These are phyloP conservation scores for Eupithecia subfuscata DNA, from an alignment of 2,888 invertebrate genomes.

Conservation along the genomic window DNA sequence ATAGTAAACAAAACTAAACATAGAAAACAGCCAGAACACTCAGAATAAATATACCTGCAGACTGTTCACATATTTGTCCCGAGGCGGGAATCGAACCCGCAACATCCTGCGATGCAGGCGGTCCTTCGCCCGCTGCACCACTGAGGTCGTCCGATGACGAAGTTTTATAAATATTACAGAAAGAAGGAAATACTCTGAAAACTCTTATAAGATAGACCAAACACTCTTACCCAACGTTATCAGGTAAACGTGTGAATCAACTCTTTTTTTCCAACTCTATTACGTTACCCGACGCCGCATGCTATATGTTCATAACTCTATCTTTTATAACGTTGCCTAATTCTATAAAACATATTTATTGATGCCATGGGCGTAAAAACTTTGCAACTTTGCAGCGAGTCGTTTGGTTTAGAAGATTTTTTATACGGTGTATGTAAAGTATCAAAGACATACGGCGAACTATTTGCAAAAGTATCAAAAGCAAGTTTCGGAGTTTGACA, in stretches of 20 bases:
- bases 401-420: neutral
- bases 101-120: no score
- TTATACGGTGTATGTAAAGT: neutral
- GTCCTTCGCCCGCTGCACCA: no score
- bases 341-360: neutral
- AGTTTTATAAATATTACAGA: no score
- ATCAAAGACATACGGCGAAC: neutral
- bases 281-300: slow-evolving; percentile 15
- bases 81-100: no score
- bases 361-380: neutral
- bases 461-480: neutral
- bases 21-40: no score
- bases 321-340: neutral
- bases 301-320: slow-evolving; percentile 1
- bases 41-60: no score
- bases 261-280: slow-evolving; percentile 35
- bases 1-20: no score
- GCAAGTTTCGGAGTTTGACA: neutral
- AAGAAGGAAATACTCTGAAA: neutral
- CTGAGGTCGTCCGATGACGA: no score
- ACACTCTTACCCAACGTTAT: slow-evolving; percentile 37
- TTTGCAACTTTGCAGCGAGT: neutral
- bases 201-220: slow-evolving; percentile 24
- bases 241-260: slow-evolving; percentile 41
- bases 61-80: no score